Base-by-base conservation (phyloP, 1,140 invertebrate genomes). In the Dolichoris vasculosae region DNA sequence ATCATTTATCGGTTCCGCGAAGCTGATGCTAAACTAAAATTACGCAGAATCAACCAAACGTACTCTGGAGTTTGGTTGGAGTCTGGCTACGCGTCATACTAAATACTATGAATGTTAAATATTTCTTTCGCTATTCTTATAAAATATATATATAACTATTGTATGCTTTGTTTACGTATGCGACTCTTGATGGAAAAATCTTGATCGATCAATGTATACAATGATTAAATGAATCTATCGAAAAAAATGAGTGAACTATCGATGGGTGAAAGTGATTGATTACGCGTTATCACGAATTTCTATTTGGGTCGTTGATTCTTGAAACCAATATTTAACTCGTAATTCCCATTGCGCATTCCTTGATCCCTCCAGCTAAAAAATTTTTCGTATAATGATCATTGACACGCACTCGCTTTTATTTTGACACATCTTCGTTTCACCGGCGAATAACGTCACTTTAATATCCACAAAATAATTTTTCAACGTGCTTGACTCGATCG, bases 1-100 rank as follows among this genome's bases (percentile, higher is more conserved):
- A 84, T 80, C 77, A 84, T 79, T 84, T 59, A 85, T 85, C 83
- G 77, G 81, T 80, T 80, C 67, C 20, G 38, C 77, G 67, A 75
- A 85, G 26, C 51, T 73, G 59, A 80, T 85, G 80, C 46, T 46
- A 80, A 84, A 80, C 46, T 35, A 69, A 71, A 73, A 79, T 38
- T 78, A 78, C 38, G 23, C 63, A 38, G n/a, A 48, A 73, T 59
- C 81, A 46, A 51, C 30, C 20, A 63, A 84, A 84, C 67, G 67
- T 80, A 59, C 40, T n/a, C 43, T 4, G 3, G 38, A 1, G 23
- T 23, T 26, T 40, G 9, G 4, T 7, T 6, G 2, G 2, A 2
- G 2, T 26, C 30, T 77, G 17, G 0, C 1, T 8, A 13, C 51
- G 35, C n/a, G 46, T 20, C 48, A 6, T 2, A 23, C 2, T 9